Evolutionary conservation across 2,797 vertebrate species (phyloP).

Genomic region (Fringilla coelebs): DNA sequence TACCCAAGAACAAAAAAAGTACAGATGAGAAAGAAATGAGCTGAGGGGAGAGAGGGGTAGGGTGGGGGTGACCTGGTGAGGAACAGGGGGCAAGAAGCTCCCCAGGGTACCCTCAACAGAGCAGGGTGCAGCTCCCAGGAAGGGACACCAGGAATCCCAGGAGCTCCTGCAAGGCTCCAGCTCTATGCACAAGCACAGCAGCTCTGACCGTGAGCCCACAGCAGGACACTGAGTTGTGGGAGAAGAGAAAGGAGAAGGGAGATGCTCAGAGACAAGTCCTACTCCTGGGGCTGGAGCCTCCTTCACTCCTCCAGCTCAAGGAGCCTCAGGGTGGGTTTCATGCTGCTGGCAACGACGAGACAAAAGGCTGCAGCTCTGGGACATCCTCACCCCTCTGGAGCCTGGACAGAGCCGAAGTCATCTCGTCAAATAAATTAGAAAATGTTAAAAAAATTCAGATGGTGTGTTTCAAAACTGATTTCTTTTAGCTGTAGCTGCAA

Average conservation of each 20-base stretch:
- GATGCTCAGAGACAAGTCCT: background rate
- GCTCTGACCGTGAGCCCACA: background rate
- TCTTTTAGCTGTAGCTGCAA: background rate
- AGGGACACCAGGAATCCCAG: background rate
- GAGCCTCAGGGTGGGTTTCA: background rate
- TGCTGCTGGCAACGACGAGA: background rate
- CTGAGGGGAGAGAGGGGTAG: background rate
- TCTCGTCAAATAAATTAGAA: background rate
- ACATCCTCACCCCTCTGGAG: background rate
- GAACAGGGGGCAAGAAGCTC: background rate
- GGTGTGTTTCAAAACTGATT: background rate
- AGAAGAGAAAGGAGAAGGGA: background rate
- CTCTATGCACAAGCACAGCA: background rate
- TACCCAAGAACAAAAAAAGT: conserved; percentile 32
- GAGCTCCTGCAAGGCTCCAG: background rate
- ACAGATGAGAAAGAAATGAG: conserved; percentile 37
- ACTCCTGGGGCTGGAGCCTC: background rate
- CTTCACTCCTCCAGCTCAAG: background rate
- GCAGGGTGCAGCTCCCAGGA: background rate
- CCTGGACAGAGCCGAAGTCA: background rate
- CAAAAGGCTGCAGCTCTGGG: background rate
- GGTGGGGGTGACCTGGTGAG: background rate
- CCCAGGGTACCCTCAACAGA: background rate
- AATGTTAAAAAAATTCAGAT: background rate
- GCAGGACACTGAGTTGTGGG: background rate